Percentiles rank a stretch among this genome's conserved stretches.
phyloP scores from a whole-genome alignment of 2,888 invertebrate species.

The Chirona hameri region DNA sequence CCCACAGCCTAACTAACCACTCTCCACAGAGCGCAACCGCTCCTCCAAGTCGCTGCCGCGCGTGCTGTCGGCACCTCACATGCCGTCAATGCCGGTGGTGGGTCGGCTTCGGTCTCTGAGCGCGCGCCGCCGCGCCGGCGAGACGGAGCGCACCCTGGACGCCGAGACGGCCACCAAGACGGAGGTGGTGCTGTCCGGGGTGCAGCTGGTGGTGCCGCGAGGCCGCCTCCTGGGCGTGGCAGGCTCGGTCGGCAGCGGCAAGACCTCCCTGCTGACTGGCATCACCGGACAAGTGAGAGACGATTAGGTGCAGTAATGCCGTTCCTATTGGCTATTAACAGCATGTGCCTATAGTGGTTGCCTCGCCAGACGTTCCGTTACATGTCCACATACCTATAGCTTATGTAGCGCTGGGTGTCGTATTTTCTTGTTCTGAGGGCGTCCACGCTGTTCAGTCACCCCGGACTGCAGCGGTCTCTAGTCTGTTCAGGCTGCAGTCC shows the following conservation, averaged over 20 bases:
- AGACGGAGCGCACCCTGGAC: not conserved
- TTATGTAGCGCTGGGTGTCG: no score
- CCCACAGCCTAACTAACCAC: no score
- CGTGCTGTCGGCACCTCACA: not conserved
- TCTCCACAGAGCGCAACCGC: not conserved
- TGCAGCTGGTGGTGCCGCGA: not conserved
- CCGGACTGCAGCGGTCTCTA: no score
- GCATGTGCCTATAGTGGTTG: no score
- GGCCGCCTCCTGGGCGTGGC: not conserved
- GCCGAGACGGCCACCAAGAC: not conserved
- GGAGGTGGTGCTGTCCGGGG: not conserved
- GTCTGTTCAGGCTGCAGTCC: no score
- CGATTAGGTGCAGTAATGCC: no score
- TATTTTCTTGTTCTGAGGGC: no score
- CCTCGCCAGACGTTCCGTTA: no score
- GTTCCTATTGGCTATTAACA: no score
- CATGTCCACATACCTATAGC: no score
- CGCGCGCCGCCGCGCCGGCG: not conserved
- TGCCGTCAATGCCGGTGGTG: not conserved
- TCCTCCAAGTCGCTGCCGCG: not conserved
- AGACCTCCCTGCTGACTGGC: not conserved
- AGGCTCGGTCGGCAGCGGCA: not conserved
- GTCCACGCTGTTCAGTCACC: no score
- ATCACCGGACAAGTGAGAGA: not conserved
- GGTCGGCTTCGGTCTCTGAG: not conserved